Conservation (phyloP, 2,113 vertebrate genomes). For the Carassius carassius region DNA sequence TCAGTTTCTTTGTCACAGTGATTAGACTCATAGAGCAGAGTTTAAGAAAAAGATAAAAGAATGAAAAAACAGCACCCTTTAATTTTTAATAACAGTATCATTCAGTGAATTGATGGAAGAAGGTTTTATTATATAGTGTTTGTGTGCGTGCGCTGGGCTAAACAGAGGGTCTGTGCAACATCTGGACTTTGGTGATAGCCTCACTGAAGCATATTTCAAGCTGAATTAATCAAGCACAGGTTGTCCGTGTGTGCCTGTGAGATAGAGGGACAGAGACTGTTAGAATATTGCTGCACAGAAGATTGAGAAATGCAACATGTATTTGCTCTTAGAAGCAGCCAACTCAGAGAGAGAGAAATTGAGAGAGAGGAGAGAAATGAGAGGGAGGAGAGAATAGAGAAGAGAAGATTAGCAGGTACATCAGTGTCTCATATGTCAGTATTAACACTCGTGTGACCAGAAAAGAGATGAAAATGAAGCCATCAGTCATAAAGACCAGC, state of each 20-base stretch:
- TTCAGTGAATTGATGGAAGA: slow-evolving; percentile 39
- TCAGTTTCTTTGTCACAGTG: slow-evolving; percentile 47
- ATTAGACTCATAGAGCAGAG: slow-evolving; percentile 54
- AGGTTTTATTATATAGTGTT: slow-evolving; percentile 27
- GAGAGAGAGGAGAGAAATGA: slow-evolving; percentile 1
- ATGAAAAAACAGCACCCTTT: slow-evolving; percentile 52
- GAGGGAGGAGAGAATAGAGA: background rate
- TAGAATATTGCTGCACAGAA: background rate
- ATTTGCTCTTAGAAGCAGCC: slow-evolving; percentile 6
- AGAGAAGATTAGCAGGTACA: background rate
- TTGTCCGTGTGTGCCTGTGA: slow-evolving; percentile 43
- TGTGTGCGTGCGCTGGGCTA: slow-evolving; percentile 23
- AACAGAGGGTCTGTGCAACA: slow-evolving; percentile 72
- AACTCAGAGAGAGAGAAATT: background rate
- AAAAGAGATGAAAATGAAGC: background rate
- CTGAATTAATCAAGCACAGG: slow-evolving; percentile 76
- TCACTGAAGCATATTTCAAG: slow-evolving; percentile 66
- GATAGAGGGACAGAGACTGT: slow-evolving; percentile 41
- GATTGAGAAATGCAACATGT: slow-evolving; percentile 6
- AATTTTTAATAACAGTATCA: slow-evolving; percentile 55
- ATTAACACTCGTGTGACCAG: background rate
- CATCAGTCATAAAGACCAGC: background rate
- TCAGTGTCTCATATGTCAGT: background rate
- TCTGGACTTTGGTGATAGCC: slow-evolving; percentile 75
- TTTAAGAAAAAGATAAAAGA: slow-evolving; percentile 54